Evolutionary conservation across 2,888 invertebrate species (phyloP), one percentile per base, ranked within the genome.

Genomic region (Deroplatys truncata): DNA sequence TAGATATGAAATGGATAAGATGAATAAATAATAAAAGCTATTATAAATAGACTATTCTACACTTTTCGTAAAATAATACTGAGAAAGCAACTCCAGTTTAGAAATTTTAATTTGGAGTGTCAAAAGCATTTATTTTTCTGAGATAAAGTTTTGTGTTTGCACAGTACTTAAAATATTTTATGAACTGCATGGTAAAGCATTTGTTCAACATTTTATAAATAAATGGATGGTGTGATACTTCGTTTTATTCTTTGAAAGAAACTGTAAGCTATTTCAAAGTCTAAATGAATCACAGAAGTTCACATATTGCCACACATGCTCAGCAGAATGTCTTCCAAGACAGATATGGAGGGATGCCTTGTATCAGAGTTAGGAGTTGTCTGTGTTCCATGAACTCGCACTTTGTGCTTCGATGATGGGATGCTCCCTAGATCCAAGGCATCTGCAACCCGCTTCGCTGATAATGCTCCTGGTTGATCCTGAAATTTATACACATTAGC

Each of bases 401-500:
- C 92, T 91, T 92, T 92, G 90, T 93, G 93, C 89, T 93, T 93
- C 83, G 92, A 92, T n/a, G 92, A 91, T 56, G 93, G 92, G 82
- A 93, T 93, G 90, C 93, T 93, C 90, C 92, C 92, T 28, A 93
- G 91, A 91, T 93, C 93, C 89, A 93, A 92, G 31, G 93, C 93
- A 90, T 93, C 92, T 84, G 93, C 93, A 5, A 93, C 92, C 91
- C 93, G 91, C 28, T 93, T 92, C 15, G 93, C 92, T 89, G 91
- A 92, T 90, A 93, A 88, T 25, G 93, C 92, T 90, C 92, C 92
- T 15, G 92, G 92, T 88, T 92, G 92, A 91, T 93, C 93, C 93
- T 93, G 85, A 89, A 89, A 83, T 20, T 91, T 93, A 92, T 93
- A 93, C 91, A 93, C 93, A 90, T 93, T 93, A 25, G 93, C 94